Evolutionary conservation across 2,797 vertebrate species (phyloP).

Genomic region (Pseudochaenichthys georgianus): DNA sequence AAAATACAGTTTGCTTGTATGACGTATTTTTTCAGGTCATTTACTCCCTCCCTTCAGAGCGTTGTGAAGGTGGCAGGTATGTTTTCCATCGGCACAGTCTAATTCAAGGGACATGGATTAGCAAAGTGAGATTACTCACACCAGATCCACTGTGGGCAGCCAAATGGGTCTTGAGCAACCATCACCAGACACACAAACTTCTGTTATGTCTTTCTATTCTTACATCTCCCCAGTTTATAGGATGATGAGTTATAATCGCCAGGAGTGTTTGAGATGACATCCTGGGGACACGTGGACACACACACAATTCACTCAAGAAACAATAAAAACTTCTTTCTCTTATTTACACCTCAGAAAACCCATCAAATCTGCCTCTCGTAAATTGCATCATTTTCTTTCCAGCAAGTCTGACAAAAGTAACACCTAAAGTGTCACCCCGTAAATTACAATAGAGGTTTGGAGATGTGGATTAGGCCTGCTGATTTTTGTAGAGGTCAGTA

Average conservation of each 20-base stretch:
- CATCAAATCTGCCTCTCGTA: not conserved
- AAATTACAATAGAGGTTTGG: constrained; percentile 9
- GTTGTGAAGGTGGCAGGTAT: constrained; percentile 51
- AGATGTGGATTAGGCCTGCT: constrained; percentile 3
- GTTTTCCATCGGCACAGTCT: constrained; percentile 59
- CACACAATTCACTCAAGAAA: not conserved
- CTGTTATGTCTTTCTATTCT: not conserved
- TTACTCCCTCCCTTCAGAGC: constrained; percentile 55
- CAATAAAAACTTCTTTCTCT: not conserved
- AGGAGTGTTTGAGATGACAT: constrained; percentile 2
- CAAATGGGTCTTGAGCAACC: constrained; percentile 24
- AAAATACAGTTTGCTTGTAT: constrained; percentile 39
- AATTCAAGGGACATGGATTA: constrained; percentile 41
- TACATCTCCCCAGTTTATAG: not conserved
- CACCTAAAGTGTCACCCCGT: constrained; percentile 6
- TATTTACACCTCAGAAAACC: constrained; percentile 4
- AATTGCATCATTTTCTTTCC: not conserved
- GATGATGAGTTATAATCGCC: constrained; percentile 11
- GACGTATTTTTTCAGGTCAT: constrained; percentile 36
- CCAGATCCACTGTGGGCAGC: constrained; percentile 29
- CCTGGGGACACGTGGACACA: not conserved
- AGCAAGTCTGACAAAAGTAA: not conserved
- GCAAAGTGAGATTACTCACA: constrained; percentile 44
- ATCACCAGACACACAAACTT: not conserved
- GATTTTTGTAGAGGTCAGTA: not conserved